These are phyloP conservation scores for Nylanderia fulva DNA, from an alignment of 1,140 invertebrate genomes.

Conservation along the genomic window DNA sequence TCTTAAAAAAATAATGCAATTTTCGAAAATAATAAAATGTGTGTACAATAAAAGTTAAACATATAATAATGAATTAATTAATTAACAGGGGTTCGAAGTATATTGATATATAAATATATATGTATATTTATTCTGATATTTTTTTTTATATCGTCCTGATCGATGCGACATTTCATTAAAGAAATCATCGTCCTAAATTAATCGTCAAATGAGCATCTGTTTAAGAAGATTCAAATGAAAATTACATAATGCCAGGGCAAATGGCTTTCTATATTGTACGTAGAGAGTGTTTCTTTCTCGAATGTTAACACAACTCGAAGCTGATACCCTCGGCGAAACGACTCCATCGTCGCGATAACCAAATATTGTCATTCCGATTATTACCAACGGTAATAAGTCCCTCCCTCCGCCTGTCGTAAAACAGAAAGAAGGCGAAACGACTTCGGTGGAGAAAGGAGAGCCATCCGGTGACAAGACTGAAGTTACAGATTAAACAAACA, in stretches of 20 bases:
- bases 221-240: conserved; percentile 22
- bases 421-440: conserved; percentile 49
- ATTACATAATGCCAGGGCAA: conserved; percentile 53
- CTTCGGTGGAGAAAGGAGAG: conserved; percentile 17
- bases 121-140: not conserved
- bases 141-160: not conserved
- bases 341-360: conserved; percentile 62
- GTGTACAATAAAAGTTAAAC: not conserved
- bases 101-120: not conserved
- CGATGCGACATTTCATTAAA: not conserved
- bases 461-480: conserved; percentile 29
- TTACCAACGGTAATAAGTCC: conserved; percentile 59
- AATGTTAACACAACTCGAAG: conserved; percentile 61
- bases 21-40: not conserved
- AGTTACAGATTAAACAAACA: conserved; percentile 54
- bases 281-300: conserved; percentile 48
- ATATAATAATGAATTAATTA: conserved; percentile 2
- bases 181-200: conserved; percentile 21
- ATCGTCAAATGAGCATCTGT: conserved; percentile 44
- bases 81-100: not conserved
- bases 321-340: conserved; percentile 57
- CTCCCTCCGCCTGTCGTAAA: conserved; percentile 48
- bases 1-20: not conserved
- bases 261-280: conserved; percentile 48
- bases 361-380: conserved; percentile 63